Evolutionary conservation across 2,797 vertebrate species (phyloP), one percentile per base, ranked within the genome.

Genomic region (Danio tinwini): DNA sequence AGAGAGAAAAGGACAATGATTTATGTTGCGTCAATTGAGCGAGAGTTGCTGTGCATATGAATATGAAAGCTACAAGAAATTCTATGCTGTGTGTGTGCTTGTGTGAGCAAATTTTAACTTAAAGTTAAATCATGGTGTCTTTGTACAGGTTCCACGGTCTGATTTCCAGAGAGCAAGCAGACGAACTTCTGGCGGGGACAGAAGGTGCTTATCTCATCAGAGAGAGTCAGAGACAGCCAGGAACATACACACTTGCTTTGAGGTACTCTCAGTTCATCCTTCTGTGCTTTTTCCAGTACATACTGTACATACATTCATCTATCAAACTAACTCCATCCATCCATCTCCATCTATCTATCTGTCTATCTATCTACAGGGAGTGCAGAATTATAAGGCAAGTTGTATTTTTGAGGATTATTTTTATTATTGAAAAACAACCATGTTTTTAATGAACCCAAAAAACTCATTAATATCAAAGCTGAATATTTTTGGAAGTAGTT

Each of bases 131-230:
- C 6, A 19, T 77, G 53, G n/a, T 13, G 40, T 67, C 29, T 82
- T 49, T 21, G 17, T 55, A 42, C 86, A 99, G 98, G 93, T 99
- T 98, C 89, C 96, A 98, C 0, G 98, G 97, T 64, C 93, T 96
- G 86, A 95, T 99, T 89, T 95, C 97, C 82, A 94, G 98, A 82
- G 97, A 98, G 87, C 93, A 94, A 91, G 96, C 96, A 17, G 97
- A 98, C 84, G 94, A 96, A 85, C 94, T 98, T 14, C 94, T 99
- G 29, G 94, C 87, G 8, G 94, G 93, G 0, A 86, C 93, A 67
- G 97, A 98, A 85, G 97, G 97, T 16, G 93, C 97, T 0, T 99
- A 99, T 88, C 96, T 99, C 83, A 98, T 99, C 83, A 94, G 98
- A 90, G 98, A 98, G 91, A 99, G 98, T 90, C 97, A 98, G 81